Percentiles rank a stretch among this genome's conserved stretches.
These are phyloP conservation scores for Eubasilissa regina DNA, from an alignment of 1,140 invertebrate species.

Conservation along the genomic window DNA sequence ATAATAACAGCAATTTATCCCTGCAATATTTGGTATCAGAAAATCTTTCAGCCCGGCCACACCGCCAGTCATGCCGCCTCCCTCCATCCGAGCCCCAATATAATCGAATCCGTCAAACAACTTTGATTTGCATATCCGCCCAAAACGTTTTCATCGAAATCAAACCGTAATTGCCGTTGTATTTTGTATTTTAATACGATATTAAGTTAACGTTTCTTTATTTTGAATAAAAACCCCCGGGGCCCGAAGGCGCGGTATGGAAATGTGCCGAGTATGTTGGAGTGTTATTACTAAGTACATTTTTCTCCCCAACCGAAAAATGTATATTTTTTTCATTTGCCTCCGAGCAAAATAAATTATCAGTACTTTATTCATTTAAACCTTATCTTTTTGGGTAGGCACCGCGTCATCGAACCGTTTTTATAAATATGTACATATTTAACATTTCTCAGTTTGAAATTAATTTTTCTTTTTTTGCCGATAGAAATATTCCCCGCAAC, in stretches of 20 bases:
- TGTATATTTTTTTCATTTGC: constrained; percentile 49
- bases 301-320: constrained; percentile 46
- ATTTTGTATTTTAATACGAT: constrained; percentile 57
- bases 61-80: not conserved
- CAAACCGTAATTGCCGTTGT: constrained; percentile 55
- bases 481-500: not conserved
- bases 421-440: constrained; percentile 53
- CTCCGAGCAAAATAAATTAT: constrained; percentile 59
- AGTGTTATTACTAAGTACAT: constrained; percentile 52
- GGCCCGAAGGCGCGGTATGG: constrained; percentile 33
- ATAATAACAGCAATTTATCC: constrained; percentile 34
- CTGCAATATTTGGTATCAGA: constrained; percentile 27
- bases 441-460: constrained; percentile 37
- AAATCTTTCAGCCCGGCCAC: constrained; percentile 14
- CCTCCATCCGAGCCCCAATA: not conserved
- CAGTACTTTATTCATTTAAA: constrained; percentile 59
- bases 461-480: constrained; percentile 33
- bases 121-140: constrained; percentile 58
- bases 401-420: constrained; percentile 40
- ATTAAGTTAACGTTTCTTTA: constrained; percentile 56
- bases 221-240: constrained; percentile 50
- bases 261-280: constrained; percentile 29
- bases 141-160: constrained; percentile 58
- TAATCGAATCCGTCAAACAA: constrained; percentile 48
- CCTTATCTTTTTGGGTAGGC: constrained; percentile 47